Conservation (phyloP, 2,888 invertebrate species). For the Drosophila borborema region DNA sequence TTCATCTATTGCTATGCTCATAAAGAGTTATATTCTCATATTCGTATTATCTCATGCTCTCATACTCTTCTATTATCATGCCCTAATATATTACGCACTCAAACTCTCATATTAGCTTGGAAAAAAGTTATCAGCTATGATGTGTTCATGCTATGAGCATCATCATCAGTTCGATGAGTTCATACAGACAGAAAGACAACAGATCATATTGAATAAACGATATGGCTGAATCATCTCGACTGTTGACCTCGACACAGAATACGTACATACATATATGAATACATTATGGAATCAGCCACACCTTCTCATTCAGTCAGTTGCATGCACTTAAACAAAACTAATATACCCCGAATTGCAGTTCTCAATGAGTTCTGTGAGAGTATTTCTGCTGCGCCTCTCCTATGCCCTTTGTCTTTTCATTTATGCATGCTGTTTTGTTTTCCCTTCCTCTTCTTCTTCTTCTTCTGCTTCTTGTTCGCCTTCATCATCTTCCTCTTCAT, state of each 20-base stretch:
- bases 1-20: neutral
- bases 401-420: conserved; percentile 9
- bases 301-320: neutral
- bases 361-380: neutral
- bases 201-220: neutral
- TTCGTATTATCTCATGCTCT: neutral
- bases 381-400: neutral
- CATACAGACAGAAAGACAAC: neutral
- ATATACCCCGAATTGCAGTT: neutral
- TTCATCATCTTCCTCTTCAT: neutral
- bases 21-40: neutral
- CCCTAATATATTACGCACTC: no score
- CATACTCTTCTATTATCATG: neutral
- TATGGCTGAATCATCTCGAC: neutral
- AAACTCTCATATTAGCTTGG: neutral
- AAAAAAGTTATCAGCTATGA: neutral
- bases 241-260: neutral
- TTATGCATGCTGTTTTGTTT: conserved; percentile 6
- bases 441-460: neutral
- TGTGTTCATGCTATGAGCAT: neutral
- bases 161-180: neutral
- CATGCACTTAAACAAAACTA: neutral
- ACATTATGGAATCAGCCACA: neutral
- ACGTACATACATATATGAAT: neutral
- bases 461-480: neutral